phyloP scores from a whole-genome alignment of 2,797 vertebrate genomes.

The Oreonectes daqikongensis region DNA sequence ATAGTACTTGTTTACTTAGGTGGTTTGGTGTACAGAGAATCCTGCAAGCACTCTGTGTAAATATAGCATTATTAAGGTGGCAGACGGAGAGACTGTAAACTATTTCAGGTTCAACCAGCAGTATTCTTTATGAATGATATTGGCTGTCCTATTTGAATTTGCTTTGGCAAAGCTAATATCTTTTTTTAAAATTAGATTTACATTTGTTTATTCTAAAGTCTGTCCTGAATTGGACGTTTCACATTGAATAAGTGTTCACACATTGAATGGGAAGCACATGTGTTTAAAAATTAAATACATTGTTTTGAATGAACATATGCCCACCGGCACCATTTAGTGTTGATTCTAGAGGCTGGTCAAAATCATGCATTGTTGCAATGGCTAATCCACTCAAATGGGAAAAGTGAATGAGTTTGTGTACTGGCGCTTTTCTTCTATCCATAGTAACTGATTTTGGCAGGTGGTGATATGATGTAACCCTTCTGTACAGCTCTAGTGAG shows the following conservation, averaged over 20 bases:
- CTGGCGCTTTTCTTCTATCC: constrained; percentile 11
- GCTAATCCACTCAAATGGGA: neutral
- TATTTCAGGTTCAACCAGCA: neutral
- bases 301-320: too few relatives aligned
- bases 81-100: neutral
- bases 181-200: too few relatives aligned
- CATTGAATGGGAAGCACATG: too few relatives aligned
- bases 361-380: neutral
- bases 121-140: neutral
- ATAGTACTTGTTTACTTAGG: neutral
- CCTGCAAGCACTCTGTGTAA: neutral
- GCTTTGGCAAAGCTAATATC: too few relatives aligned
- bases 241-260: too few relatives aligned
- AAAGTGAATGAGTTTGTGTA: constrained; percentile 36
- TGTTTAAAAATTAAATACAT: too few relatives aligned
- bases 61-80: neutral
- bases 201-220: neutral
- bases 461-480: constrained; percentile 39
- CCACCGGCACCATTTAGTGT: too few relatives aligned
- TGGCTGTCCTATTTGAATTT: neutral
- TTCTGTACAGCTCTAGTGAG: neutral
- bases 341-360: too few relatives aligned
- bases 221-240: neutral
- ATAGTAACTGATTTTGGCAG: constrained; percentile 49
- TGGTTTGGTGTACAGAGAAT: neutral